These are phyloP conservation scores for Euproctis similis DNA, from an alignment of 2,888 invertebrate species.

Conservation along the genomic window DNA sequence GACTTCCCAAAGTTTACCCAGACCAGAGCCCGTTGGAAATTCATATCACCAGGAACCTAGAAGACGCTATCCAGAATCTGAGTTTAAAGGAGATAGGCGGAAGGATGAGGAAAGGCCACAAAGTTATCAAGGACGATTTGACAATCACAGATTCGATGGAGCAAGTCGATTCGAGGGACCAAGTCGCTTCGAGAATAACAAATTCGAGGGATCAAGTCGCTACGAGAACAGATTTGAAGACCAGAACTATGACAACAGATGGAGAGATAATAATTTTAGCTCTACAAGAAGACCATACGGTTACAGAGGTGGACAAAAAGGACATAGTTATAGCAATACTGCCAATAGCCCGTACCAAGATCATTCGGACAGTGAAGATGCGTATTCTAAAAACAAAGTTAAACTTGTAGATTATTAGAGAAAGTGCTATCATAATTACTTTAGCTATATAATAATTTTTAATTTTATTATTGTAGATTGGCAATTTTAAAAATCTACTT, in stretches of 20 bases:
- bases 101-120: constrained; percentile 23
- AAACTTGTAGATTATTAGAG: constrained; percentile 68
- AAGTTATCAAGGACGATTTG: constrained; percentile 16
- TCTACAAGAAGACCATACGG: constrained; percentile 34
- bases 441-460: no score
- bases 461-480: no score
- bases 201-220: no score
- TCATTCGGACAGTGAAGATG: constrained; percentile 20
- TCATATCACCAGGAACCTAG: constrained; percentile 23
- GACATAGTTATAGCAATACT: constrained; percentile 23
- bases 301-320: constrained; percentile 38
- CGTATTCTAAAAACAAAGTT: constrained; percentile 38
- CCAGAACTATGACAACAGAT: constrained; percentile 24
- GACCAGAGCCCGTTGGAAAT: constrained; percentile 21
- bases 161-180: no score
- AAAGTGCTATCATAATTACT: no score
- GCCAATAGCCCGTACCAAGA: constrained; percentile 21
- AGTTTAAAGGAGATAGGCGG: constrained; percentile 21
- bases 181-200: no score
- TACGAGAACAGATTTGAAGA: constrained; percentile 19
- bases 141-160: constrained; percentile 10
- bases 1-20: constrained; percentile 23
- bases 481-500: no score
- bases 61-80: constrained; percentile 26
- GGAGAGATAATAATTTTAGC: constrained; percentile 31